Percentiles rank a stretch among this genome's conserved stretches.
Evolutionary conservation across 2,888 invertebrate species (phyloP).

Genomic region (Caenorhabditis panamensis): DNA sequence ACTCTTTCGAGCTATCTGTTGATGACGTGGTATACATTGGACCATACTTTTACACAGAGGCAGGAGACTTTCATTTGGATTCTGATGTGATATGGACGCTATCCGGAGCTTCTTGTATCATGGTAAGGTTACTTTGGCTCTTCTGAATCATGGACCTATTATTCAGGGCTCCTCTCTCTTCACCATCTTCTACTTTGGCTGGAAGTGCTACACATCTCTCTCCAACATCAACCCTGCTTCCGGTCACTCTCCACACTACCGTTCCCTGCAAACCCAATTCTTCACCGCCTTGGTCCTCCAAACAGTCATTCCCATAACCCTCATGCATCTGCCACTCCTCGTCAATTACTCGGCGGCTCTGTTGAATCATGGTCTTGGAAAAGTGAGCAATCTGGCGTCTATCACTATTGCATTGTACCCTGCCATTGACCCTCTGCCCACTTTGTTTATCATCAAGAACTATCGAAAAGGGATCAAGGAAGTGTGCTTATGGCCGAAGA

Average conservation of each 20-base stretch:
- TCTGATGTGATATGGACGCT: constrained; percentile 17
- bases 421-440: constrained; percentile 35
- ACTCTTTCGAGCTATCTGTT: constrained; percentile 5
- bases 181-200: constrained; percentile 38
- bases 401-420: constrained; percentile 43
- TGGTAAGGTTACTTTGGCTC: constrained; percentile 15
- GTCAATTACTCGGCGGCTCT: constrained; percentile 28
- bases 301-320: constrained; percentile 46
- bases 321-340: constrained; percentile 44
- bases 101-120: constrained; percentile 1
- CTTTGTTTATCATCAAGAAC: constrained; percentile 38
- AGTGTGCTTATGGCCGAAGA: neutral
- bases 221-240: neutral
- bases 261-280: constrained; percentile 29
- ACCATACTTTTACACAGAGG: constrained; percentile 20
- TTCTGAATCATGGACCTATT: neutral
- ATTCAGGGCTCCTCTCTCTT: constrained; percentile 36
- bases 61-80: constrained; percentile 29
- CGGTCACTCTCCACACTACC: constrained; percentile 17
- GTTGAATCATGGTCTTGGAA: constrained; percentile 21
- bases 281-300: constrained; percentile 45
- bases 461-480: constrained; percentile 28
- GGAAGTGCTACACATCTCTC: constrained; percentile 24
- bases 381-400: constrained; percentile 26
- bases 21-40: constrained; percentile 38